Base-by-base conservation (phyloP, 2,888 invertebrate genomes). In the Eustalomyia histrio region DNA sequence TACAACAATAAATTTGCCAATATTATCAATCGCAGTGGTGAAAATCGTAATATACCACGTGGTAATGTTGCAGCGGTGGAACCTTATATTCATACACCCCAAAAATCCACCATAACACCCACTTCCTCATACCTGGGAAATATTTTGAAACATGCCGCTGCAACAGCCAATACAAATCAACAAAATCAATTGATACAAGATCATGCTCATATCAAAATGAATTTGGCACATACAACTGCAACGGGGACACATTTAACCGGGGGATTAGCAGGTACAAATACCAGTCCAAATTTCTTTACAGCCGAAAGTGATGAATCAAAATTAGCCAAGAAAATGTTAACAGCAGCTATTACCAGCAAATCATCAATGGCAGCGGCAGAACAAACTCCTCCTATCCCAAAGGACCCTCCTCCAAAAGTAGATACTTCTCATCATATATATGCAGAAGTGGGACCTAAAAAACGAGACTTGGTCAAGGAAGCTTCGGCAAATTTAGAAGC, bases 21-120 rank as follows among this genome's bases (percentile, higher is more conserved):
- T 79, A 87, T 87, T 72, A 87, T 88, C 1, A 87, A 86, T 78
- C 87, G 88, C 7, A 29, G 29, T 21, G 80, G 83, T 18, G 83
- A 84, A 57, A 84, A 76, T 76, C 85, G 87, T 29, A 85, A 83
- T 60, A 86, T 90, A 33, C 92, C 94, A 8, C 92, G 95, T 63
- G 95, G 95, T 71, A 96, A 97, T 90, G 94, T 97, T 80, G 96
- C 96, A 17, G 96, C 96, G 58, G 95, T 97, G 47, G 96, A 96
- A 88, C 96, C 96, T 4, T 97, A 96, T 89, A 96, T 96, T 87
- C 96, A 96, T 87, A 95, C 96, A 86, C 96, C 96, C 69, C 93
- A 93, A 61, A 90, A 91, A 83, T 87, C 90, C 83, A 92, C 93
- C 47, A 92, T 92, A 83, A 89, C 90, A 8, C 84, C 86, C 60